A percentile compares a stretch with the other conserved stretches of the same genome.
Conservation (phyloP, 1,140 invertebrate genomes). For the Vollenhovia emeryi region DNA sequence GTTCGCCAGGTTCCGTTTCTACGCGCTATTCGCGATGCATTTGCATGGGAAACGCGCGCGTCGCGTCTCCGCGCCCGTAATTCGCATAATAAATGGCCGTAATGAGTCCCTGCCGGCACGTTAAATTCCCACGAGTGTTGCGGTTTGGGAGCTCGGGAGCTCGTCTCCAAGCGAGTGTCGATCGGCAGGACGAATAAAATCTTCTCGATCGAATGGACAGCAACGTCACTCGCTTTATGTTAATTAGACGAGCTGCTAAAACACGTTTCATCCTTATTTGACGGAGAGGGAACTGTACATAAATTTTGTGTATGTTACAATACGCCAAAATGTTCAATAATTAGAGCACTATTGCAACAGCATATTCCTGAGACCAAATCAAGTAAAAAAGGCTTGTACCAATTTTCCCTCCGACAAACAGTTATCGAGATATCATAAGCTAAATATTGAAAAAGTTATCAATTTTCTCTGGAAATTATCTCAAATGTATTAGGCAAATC, state of each 20-base stretch:
- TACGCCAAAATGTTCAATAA: too few relatives aligned
- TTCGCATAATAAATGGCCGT: slow-evolving; percentile 44
- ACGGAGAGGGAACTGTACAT: not conserved
- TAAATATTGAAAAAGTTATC: too few relatives aligned
- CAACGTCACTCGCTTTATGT: not conserved
- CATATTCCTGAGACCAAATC: too few relatives aligned
- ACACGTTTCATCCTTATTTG: not conserved
- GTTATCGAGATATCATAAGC: too few relatives aligned
- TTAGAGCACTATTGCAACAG: too few relatives aligned
- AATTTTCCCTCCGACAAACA: too few relatives aligned
- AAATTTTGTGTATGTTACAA: too few relatives aligned
- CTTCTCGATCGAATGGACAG: not conserved
- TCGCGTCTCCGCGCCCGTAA: not conserved
- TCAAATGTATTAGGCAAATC: too few relatives aligned
- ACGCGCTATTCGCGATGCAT: not conserved
- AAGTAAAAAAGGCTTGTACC: too few relatives aligned
- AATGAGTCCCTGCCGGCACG: slow-evolving; percentile 9
- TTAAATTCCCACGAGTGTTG: slow-evolving; percentile 21
- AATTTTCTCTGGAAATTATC: too few relatives aligned
- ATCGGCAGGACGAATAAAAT: not conserved
- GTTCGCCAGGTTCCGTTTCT: not conserved
- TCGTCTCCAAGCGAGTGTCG: not conserved
- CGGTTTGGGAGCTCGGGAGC: not conserved
- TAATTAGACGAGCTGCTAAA: not conserved
- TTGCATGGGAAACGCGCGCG: slow-evolving; percentile 42